Base-by-base conservation (phyloP, 2,888 invertebrate species). In the Opisthograptis luteolata region DNA sequence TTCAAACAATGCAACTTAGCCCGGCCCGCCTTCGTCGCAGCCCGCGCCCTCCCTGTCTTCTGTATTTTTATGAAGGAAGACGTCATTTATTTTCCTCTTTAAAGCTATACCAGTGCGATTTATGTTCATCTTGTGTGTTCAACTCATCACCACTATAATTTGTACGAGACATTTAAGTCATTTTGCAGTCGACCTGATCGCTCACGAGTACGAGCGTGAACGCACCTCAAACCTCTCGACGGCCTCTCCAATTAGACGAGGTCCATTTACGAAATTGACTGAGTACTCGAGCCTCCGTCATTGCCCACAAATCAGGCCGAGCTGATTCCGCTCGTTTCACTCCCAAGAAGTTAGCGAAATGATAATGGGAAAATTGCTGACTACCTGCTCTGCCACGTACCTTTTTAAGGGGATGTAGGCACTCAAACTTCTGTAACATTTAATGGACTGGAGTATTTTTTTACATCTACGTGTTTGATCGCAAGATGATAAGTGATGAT, bases 261-360 rank as follows among this genome's bases (percentile, higher is more conserved):
- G 41, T 54, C 60, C 58, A 61, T 64, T 62, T 66, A 58, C 52
- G 59, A 62, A 64, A 66, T 62, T 58, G 63, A 64, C 56, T 55
- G 63, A 62, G 55, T 49, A 44, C 47, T 60, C 41, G 50, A 59
- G 44, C 37, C 45, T 24, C 28, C 51, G 48, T 41, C 49, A 53
- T 42, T 46, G 53, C 41, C 32, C 35, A 36, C 34, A 49, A 58
- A 61, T 55, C 58, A 50, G 54, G 32, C 37, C 28, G 12, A 36
- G 35, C 49, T 51, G 50, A 45, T 19, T 45, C 44, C 44, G 50
- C 44, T 35, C 50, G 28, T 51, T 45, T 34, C 9, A 14, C 37
- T 34, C 22, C 31, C 27, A 27, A 39, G 25, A 39, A 28, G 28
- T 39, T 19, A 40, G 24, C 49, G 40, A 32, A 20, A 46, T 19